Evolutionary conservation across 2,888 invertebrate genomes (phyloP).

Genomic region (Lepas anatifera): DNA sequence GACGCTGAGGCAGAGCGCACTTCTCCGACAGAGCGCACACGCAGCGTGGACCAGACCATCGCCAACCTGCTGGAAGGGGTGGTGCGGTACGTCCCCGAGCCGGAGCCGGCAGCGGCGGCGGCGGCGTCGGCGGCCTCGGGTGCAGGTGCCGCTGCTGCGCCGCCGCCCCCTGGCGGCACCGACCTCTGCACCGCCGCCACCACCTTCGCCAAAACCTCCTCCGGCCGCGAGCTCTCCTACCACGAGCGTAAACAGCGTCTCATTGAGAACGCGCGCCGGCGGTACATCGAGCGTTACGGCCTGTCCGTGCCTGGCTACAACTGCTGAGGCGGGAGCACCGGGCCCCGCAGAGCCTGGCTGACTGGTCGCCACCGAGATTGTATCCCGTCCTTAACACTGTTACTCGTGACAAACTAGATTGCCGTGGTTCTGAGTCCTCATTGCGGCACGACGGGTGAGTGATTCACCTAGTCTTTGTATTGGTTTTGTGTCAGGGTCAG

Average conservation of each 20-base stretch:
- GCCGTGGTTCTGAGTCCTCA: no score
- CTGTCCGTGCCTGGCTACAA: constrained; percentile 15
- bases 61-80: constrained; percentile 64
- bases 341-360: no score
- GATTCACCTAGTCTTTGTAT: no score
- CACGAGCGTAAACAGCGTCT: constrained; percentile 65
- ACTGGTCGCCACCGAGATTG: no score
- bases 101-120: constrained; percentile 33
- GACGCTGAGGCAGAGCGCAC: no score
- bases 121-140: neutral
- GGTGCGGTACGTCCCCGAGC: constrained; percentile 41
- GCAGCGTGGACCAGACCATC: constrained; percentile 64
- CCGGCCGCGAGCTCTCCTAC: constrained; percentile 56
- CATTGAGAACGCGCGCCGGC: constrained; percentile 59
- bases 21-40: constrained; percentile 47
- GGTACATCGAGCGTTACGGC: constrained; percentile 29
- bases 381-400: no score
- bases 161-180: neutral
- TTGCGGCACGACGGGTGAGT: no score
- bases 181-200: constrained; percentile 30
- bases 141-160: neutral
- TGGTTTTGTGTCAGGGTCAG: no score
- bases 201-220: constrained; percentile 37
- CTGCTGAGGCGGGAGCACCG: neutral
- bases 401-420: no score